These are phyloP conservation scores for Amblyjoppa proteus DNA, from an alignment of 2,888 invertebrate species.

Conservation along the genomic window DNA sequence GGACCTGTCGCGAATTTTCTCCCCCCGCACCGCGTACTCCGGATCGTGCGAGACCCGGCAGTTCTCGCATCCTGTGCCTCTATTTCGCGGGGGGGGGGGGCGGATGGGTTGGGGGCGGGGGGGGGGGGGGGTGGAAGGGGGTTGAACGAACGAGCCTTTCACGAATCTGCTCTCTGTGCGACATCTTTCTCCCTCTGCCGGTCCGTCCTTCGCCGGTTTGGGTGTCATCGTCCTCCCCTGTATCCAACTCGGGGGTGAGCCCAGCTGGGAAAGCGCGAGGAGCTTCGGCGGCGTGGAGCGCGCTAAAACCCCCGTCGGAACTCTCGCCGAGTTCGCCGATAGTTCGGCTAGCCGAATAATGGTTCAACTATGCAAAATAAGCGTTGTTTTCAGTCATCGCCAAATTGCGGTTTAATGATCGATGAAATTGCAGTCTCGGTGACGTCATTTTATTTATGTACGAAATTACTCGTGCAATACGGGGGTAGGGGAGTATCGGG, in stretches of 20 bases:
- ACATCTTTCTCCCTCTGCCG: not conserved
- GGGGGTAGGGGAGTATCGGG: not conserved
- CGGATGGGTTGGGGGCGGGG: too few relatives aligned
- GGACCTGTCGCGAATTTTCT: constrained; percentile 77
- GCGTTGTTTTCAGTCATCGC: not conserved
- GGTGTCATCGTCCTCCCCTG: not conserved
- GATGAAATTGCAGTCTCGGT: not conserved
- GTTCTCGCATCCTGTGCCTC: constrained; percentile 57
- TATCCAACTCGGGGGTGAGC: not conserved
- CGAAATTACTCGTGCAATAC: not conserved
- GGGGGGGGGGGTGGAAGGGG: not conserved
- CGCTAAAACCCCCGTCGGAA: not conserved
- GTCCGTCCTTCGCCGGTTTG: not conserved
- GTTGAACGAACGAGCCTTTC: constrained; percentile 20
- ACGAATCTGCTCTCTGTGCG: constrained; percentile 44
- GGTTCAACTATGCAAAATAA: not conserved
- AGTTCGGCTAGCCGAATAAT: not conserved
- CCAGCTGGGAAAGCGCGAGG: not conserved
- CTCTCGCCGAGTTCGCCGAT: not conserved
- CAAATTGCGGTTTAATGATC: not conserved
- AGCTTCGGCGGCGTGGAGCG: not conserved
- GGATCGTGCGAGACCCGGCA: constrained; percentile 62
- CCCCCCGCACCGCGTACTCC: constrained; percentile 23
- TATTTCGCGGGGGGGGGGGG: constrained; percentile 33
- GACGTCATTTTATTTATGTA: not conserved